Base-by-base conservation (phyloP, 2,888 invertebrate species). In the Troides aeacus region DNA sequence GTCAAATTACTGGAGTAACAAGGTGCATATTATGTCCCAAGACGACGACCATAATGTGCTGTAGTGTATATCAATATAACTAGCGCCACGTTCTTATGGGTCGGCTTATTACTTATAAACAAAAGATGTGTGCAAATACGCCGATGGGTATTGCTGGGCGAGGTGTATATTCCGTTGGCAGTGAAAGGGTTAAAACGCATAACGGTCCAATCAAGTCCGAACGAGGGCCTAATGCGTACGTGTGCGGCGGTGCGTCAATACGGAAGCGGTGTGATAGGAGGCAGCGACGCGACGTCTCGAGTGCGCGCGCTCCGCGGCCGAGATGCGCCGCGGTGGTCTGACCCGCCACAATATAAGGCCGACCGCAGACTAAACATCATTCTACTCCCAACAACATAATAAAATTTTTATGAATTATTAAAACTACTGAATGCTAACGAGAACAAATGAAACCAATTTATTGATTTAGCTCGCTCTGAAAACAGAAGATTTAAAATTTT, bases 211-310 rank as follows among this genome's bases (percentile, higher is more conserved):
- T 39, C 30, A 30, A 59, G 59, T 24, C 17, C n/a, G 53, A 36
- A 56, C 53, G 23, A 42, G 36, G 17, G 63, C 50, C 8, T 8
- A 42, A 5, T 56, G 60, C 46, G 60, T 53, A 30, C 30, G 60
- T 65, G 50, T 66, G 57, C 50, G 50, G 39, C 39, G 58, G 66
- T 66, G 59, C 70, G 58, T 62, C 62, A 58, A 70, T 60, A 70
- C 66, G 70, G 70, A 70, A 70, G 63, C 60, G 39, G 56, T 24
- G 64, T 66, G 70, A 62, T 63, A 62, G 62, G 62, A 57, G 39
- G 30, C 63, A 66, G 65, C 63, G 70, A 70, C 70, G 66, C 59
- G 62, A 60, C 62, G 70, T 70, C 70, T 70, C 70, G 66, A 66
- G 66, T 60, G 70, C 59, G 60, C 59, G 60, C 70, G 68, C 53